Evolutionary conservation across 1,140 invertebrate species (phyloP).

Genomic region (Ostrea denselamellosa): DNA sequence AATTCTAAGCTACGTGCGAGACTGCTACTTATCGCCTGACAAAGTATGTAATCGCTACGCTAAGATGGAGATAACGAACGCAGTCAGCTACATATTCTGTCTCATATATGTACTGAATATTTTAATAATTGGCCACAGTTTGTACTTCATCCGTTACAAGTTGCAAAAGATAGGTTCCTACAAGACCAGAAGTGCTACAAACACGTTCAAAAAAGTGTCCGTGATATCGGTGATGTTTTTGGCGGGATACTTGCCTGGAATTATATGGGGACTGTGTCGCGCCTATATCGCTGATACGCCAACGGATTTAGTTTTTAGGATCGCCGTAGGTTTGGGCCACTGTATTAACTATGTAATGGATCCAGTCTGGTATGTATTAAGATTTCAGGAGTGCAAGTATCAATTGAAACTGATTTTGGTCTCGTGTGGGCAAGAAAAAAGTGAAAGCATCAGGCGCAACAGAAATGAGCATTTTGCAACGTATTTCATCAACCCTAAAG

Average conservation of each 20-base stretch:
- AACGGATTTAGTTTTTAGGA: background rate
- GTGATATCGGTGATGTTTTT: background rate
- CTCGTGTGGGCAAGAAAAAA: background rate
- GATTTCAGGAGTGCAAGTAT: background rate
- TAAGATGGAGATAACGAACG: background rate
- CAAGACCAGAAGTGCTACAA: background rate
- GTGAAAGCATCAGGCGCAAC: background rate
- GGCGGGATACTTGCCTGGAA: background rate
- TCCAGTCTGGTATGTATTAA: background rate
- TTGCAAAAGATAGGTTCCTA: background rate
- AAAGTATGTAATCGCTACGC: background rate
- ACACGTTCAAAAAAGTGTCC: conserved; percentile 2
- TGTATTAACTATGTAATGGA: background rate
- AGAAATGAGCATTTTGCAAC: background rate
- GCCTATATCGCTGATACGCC: background rate
- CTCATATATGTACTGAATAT: background rate
- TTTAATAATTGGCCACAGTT: background rate
- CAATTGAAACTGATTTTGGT: background rate
- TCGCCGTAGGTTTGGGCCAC: background rate
- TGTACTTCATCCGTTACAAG: background rate
- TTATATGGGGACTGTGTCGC: background rate
- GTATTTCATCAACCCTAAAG: background rate
- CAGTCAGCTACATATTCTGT: background rate
- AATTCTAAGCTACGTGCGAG: background rate
- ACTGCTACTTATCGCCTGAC: background rate